Evolutionary conservation across 2,113 vertebrate species (phyloP).

Genomic region (Holacanthus passer): DNA sequence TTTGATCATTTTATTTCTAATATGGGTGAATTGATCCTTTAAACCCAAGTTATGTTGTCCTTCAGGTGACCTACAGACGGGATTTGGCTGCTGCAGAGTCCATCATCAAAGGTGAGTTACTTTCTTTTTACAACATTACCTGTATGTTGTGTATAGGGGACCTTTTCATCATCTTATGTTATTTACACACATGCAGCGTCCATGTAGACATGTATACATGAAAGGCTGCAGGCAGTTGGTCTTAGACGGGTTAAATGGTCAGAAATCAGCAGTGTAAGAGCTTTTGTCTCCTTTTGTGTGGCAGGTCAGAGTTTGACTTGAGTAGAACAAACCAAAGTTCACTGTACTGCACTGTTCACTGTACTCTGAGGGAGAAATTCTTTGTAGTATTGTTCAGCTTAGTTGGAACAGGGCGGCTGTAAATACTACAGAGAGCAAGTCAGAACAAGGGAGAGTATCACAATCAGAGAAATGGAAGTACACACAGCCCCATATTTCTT

Average conservation of each 20-base stretch:
- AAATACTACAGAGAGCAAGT: constrained; percentile 69
- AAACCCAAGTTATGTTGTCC: constrained; percentile 75
- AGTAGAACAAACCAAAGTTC: constrained; percentile 49
- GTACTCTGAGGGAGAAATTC: constrained; percentile 36
- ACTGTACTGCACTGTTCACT: too few species aligned
- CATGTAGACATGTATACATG: constrained; percentile 16
- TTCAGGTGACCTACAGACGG: constrained; percentile 95
- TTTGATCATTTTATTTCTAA: not conserved
- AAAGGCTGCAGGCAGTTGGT: not conserved
- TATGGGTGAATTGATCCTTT: not conserved
- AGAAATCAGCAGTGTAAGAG: not conserved
- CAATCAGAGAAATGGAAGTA: constrained; percentile 67
- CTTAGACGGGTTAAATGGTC: constrained; percentile 31
- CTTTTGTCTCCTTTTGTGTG: constrained; percentile 68
- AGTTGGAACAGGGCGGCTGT: constrained; percentile 50
- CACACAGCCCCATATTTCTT: constrained; percentile 56
- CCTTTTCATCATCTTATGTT: not conserved
- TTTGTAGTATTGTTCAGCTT: constrained; percentile 61
- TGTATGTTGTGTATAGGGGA: not conserved
- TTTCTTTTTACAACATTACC: constrained; percentile 31
- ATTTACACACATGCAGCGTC: not conserved
- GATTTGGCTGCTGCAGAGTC: constrained; percentile 96
- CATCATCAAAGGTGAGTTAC: constrained; percentile 93
- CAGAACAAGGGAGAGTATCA: constrained; percentile 68
- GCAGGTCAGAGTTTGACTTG: constrained; percentile 29